These are phyloP conservation scores for Pipra filicauda DNA, from an alignment of 2,113 vertebrate genomes.

Conservation along the genomic window DNA sequence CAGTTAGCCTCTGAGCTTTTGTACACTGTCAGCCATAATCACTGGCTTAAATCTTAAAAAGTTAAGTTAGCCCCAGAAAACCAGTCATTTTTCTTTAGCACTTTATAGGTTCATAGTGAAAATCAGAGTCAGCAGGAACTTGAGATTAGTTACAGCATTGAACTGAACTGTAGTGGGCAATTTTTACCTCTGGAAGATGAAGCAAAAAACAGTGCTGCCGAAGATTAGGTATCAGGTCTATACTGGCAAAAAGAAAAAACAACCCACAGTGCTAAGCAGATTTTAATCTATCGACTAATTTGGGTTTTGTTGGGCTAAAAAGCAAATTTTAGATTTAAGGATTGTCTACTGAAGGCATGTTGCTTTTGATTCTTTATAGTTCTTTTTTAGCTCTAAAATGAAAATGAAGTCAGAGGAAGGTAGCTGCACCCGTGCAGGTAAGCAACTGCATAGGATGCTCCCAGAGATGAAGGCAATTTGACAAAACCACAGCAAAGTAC, in stretches of 20 bases:
- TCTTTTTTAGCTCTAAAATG: neutral
- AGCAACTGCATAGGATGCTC: neutral
- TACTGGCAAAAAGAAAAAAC: neutral
- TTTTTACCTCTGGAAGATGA: neutral
- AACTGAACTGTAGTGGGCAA: neutral
- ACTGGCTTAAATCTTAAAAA: neutral
- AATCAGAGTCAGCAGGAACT: neutral
- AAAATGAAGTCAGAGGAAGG: neutral
- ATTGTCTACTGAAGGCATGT: neutral
- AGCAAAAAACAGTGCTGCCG: neutral
- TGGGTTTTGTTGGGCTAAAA: neutral
- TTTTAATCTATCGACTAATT: neutral
- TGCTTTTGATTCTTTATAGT: neutral
- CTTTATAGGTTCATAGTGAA: neutral
- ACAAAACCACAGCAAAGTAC: neutral
- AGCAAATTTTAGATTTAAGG: neutral
- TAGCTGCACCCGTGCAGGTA: neutral
- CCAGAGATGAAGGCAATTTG: neutral
- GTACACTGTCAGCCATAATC: neutral
- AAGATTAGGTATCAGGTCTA: rapidly evolving
- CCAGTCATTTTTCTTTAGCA: neutral
- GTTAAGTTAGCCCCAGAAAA: neutral
- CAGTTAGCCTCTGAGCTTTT: neutral
- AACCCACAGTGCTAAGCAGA: neutral
- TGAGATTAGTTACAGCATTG: neutral